Evolutionary conservation across 1,140 invertebrate genomes (phyloP), one percentile per base, ranked within the genome.

Genomic region (Eubasilissa regina): DNA sequence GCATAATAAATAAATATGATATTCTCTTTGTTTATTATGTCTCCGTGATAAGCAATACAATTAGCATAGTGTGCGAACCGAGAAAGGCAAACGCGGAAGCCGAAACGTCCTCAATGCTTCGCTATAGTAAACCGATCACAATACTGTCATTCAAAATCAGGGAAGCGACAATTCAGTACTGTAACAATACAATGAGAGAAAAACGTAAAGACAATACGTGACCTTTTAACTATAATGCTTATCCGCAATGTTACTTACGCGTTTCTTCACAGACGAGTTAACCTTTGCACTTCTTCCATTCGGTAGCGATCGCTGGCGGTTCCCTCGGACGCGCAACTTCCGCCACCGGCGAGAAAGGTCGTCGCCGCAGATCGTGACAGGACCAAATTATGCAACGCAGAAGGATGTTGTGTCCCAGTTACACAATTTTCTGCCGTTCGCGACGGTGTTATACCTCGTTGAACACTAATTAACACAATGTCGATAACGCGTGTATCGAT

Each of bases 191-290:
- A 58, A 58, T 9, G 55, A 21, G 21, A 58, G 55, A 58, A 58
- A 19, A 58, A 21, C 25, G n/a, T 55, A 55, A 3, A 58, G 15
- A 58, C 55, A 58, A 58, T 58, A 58, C 55, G 55, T 58, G 55
- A 58, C 55, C 55, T 21, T 58, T 58, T 58, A 58, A 8, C 55
- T 58, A 58, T 17, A 58, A 8, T 19, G 17, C 7, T 10, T 10
- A 11, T 58, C 17, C 17, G 17, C 55, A 58, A 8, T 15, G 55
- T 35, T 35, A 35, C 25, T 35, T 35, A 35, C 25, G 25, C 25
- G 25, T 35, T 35, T 35, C 25, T 58, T 21, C 55, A 19, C 15
- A 13, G 55, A 58, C 15, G 55, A 21, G n/a, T 19, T 19, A 15
- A 17, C 17, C 15, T 58, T 58, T 21, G 21, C 21, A 15, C 11